Evolutionary conservation across 2,113 vertebrate genomes (phyloP).

Genomic region (Rutilus rutilus): DNA sequence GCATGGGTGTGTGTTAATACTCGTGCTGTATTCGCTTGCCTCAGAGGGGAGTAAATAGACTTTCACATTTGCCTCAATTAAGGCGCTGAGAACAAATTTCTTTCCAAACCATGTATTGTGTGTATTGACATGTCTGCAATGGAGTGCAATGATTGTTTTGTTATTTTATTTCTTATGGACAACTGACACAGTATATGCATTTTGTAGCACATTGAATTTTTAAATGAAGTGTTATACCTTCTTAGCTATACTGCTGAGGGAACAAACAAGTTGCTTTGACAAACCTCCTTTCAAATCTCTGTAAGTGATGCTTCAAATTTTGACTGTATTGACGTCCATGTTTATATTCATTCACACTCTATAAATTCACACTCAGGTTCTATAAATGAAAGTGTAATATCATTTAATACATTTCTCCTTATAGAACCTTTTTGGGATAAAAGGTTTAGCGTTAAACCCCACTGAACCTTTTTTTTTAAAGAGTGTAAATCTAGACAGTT

Average conservation of each 20-base stretch:
- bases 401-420: no score
- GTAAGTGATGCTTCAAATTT: not conserved
- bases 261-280: not conserved
- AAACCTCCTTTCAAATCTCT: not conserved
- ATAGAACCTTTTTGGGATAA: no score
- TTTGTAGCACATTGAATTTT: not conserved
- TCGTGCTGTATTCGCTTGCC: not conserved
- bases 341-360: not conserved
- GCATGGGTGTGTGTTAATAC: constrained; percentile 2
- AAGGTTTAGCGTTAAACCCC: no score
- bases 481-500: not conserved
- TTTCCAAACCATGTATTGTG: not conserved
- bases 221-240: not conserved
- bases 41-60: not conserved
- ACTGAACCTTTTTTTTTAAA: no score
- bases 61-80: constrained; percentile 8
- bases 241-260: not conserved
- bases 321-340: not conserved
- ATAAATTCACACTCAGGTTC: no score
- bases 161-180: not conserved
- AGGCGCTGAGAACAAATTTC: not conserved
- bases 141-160: not conserved
- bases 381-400: no score
- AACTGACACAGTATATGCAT: not conserved
- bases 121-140: not conserved